phyloP scores from a whole-genome alignment of 2,113 vertebrate genomes.

The Oryzias javanicus region DNA sequence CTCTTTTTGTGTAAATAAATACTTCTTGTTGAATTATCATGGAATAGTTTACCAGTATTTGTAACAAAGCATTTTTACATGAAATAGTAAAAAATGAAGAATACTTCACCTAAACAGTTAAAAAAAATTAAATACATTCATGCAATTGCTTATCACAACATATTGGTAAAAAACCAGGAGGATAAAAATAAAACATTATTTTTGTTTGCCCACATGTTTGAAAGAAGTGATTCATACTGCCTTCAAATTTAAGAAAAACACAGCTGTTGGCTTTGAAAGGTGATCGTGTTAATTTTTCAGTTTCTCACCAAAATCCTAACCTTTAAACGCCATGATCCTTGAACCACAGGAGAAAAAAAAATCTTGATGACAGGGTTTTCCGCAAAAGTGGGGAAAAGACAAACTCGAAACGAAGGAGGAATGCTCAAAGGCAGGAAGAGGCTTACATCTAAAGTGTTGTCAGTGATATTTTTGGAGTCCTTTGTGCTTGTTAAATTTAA shows the following conservation, averaged over 20 bases:
- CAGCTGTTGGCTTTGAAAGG: background rate
- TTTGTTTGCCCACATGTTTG: background rate
- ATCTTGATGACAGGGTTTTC: background rate
- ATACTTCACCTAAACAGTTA: no score
- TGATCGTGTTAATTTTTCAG: background rate
- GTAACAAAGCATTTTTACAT: no score
- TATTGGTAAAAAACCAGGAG: no score
- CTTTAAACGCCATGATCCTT: background rate
- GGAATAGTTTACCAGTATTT: no score
- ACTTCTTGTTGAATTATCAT: no score
- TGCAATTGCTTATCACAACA: no score
- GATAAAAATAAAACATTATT: background rate
- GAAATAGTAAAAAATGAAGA: no score
- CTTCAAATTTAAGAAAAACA: background rate
- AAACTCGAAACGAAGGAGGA: background rate
- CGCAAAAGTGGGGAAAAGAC: background rate
- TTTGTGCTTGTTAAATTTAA: background rate
- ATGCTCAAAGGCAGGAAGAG: background rate
- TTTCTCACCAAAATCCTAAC: background rate
- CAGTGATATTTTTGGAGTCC: background rate
- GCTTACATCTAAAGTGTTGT: background rate
- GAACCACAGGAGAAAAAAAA: background rate
- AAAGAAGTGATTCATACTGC: background rate
- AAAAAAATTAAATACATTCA: no score
- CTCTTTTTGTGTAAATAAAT: no score